Evolutionary conservation across 2,888 invertebrate genomes (phyloP), one percentile per base, ranked within the genome.

Genomic region (Podotricha telesiphe): DNA sequence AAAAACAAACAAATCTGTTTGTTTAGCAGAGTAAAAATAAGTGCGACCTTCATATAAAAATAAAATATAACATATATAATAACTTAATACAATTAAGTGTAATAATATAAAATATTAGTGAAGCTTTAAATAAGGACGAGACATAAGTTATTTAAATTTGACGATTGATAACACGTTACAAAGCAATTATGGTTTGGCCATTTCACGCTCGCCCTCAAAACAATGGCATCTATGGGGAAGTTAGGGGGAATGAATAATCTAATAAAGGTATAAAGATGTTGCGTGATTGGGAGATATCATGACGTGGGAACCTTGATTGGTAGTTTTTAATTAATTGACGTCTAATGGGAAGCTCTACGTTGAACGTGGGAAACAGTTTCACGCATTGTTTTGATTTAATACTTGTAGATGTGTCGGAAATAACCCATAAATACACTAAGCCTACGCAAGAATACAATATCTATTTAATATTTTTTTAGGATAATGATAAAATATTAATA

Each of bases 221-320:
- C 91, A 93, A 93, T 73, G 86, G 86, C 63, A 70, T 65, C 58
- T 63, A 59, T 73, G 73, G 63, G 65, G 66, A 73, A 68, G 73
- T 73, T 74, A 67, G 81, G 84, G 28, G 84, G 80, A 78, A 76
- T 83, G 80, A 78, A 76, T 83, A 87, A 88, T 88, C 86, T 83
- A 87, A 88, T 87, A 86, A 86, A 83, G 79, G 84, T 84, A 89
- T 92, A 86, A 92, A 93, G 93, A 93, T 92, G 91, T 93, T 92
- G 93, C 93, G 91, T 93, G 93, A 93, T 93, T 91, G 87, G 76
- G 82, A 86, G 90, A 87, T 90, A 92, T 91, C 89, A 88, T 82
- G 81, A 82, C 88, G 88, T 89, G 89, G 90, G 91, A 91, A 91
- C 78, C 85, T 92, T 91, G 88, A 89, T 91, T 91, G 87, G 83